phyloP scores from a whole-genome alignment of 2,113 vertebrate species.

The Catharus fuscescens region DNA sequence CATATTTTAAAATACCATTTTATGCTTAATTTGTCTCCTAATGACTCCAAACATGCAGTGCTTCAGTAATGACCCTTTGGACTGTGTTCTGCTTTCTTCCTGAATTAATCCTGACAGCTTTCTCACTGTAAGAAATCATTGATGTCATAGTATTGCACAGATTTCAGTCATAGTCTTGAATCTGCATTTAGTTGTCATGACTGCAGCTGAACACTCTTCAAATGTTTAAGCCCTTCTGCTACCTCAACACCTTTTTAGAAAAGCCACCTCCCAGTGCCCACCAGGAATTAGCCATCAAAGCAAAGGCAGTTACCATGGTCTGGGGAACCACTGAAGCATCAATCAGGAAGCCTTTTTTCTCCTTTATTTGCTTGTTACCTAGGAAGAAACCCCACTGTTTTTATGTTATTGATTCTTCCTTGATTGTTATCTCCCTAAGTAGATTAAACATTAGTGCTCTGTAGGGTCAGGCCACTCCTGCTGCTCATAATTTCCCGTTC shows the following conservation, averaged over 20 bases:
- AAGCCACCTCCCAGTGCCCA: neutral
- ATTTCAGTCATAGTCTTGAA: neutral
- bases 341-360: neutral
- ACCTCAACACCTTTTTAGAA: neutral
- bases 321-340: neutral
- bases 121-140: neutral
- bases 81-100: neutral
- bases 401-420: neutral
- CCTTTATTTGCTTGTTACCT: neutral
- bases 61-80: neutral
- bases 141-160: neutral
- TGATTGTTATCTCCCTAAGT: neutral
- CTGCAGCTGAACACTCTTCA: neutral
- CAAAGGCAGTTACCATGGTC: neutral
- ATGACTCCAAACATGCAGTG: neutral
- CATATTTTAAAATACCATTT: neutral
- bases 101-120: slow-evolving; percentile 14
- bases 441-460: neutral
- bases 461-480: neutral
- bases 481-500: neutral
- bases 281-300: neutral
- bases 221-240: neutral
- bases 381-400: neutral
- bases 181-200: neutral
- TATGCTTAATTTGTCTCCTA: slow-evolving; percentile 26